Conservation (phyloP, 2,888 invertebrate species). For the Tetheella fluctuosa region DNA sequence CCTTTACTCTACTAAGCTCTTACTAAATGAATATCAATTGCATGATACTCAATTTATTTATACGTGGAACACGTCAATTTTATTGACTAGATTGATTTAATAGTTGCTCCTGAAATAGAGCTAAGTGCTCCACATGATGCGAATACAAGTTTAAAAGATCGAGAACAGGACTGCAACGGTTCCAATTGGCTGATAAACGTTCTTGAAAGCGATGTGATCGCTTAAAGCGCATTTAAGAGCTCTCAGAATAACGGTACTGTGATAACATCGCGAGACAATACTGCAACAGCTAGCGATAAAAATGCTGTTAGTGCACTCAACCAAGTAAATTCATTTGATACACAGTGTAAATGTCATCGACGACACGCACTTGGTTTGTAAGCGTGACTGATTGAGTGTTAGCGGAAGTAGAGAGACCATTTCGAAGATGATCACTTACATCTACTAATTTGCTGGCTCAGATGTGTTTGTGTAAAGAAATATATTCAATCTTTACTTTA, state of each 20-base stretch:
- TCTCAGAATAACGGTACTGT: constrained; percentile 27
- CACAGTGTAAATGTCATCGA: constrained; percentile 37
- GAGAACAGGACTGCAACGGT: constrained; percentile 9
- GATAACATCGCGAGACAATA: constrained; percentile 38
- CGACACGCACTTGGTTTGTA: constrained; percentile 13
- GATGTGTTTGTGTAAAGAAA: no score
- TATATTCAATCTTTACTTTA: no score
- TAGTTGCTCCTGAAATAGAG: constrained; percentile 4
- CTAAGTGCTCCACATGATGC: constrained; percentile 5
- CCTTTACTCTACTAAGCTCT: neutral
- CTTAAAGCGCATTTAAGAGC: constrained; percentile 19
- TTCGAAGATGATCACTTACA: neutral
- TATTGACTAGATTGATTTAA: constrained; percentile 2
- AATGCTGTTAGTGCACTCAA: constrained; percentile 28
- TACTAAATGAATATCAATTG: neutral
- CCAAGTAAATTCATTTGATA: constrained; percentile 33
- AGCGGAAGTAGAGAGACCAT: constrained; percentile 14
- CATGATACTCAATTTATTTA: neutral
- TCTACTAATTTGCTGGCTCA: neutral
- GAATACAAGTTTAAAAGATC: constrained; percentile 9
- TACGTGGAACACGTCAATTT: constrained; percentile 1
- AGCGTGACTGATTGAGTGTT: neutral
- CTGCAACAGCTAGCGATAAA: constrained; percentile 28
- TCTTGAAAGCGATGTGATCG: constrained; percentile 11
- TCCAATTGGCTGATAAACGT: constrained; percentile 11